Conservation (phyloP, 2,113 vertebrate species). For the Laterallus jamaicensis region DNA sequence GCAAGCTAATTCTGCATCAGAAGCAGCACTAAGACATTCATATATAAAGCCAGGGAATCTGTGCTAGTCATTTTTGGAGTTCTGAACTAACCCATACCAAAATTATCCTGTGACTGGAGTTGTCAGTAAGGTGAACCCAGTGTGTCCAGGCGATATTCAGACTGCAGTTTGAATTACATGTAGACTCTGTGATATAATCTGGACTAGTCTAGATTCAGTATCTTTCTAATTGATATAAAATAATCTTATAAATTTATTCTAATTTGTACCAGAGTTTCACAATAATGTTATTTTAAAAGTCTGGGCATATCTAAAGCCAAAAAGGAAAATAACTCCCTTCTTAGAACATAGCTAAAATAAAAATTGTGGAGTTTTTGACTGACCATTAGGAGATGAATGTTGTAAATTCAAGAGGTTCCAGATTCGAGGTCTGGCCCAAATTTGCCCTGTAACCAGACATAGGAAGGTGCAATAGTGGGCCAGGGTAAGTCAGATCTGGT, state of each 20-base stretch:
- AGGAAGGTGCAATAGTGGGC: not conserved
- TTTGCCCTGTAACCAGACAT: not conserved
- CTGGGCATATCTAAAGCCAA: not conserved
- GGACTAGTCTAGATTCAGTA: not conserved
- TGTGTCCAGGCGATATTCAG: not conserved
- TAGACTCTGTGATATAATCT: not conserved
- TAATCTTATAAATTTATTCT: not conserved
- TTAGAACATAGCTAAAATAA: not conserved
- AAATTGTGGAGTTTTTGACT: not conserved
- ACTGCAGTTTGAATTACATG: not conserved
- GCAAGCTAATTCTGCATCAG: not conserved
- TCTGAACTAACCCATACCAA: not conserved
- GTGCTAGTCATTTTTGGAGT: not conserved
- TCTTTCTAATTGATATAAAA: not conserved
- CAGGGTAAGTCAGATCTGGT: not conserved
- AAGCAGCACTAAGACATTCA: not conserved
- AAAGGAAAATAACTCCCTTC: not conserved
- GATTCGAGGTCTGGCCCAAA: not conserved
- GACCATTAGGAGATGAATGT: not conserved
- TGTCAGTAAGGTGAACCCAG: not conserved
- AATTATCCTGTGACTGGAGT: not conserved
- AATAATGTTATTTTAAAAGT: not conserved
- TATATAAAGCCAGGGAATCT: not conserved
- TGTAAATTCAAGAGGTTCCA: not conserved
- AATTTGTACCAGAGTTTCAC: not conserved